Percentiles rank a stretch among this genome's conserved stretches.
phyloP scores from a whole-genome alignment of 2,113 vertebrate genomes.

The Cygnus buccinator region DNA sequence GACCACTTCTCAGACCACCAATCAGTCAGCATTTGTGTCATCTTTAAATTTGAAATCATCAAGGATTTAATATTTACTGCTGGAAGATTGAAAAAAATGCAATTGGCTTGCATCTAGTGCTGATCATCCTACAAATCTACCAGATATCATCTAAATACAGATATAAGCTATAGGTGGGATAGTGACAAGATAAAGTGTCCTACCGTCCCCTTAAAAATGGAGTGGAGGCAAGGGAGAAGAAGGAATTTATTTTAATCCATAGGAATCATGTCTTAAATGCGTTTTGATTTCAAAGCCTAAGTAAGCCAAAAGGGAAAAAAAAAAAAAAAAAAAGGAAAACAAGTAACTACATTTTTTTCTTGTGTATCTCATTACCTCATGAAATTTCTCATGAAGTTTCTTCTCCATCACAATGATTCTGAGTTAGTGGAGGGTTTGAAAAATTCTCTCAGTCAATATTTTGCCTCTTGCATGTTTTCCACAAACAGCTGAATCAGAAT shows the following conservation, averaged over 20 bases:
- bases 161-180: background rate
- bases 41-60: background rate
- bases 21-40: background rate
- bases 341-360: background rate
- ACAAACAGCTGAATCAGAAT: background rate
- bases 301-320: background rate
- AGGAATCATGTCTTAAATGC: background rate
- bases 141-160: background rate
- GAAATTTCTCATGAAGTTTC: background rate
- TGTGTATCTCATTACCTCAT: background rate
- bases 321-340: background rate
- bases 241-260: background rate
- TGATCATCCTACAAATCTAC: background rate
- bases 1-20: background rate
- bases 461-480: background rate
- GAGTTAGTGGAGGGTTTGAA: background rate
- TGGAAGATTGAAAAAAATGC: background rate
- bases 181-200: background rate
- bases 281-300: background rate
- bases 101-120: background rate
- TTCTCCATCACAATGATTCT: background rate
- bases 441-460: background rate
- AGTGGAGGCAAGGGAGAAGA: background rate
- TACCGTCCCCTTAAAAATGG: background rate
- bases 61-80: background rate